Evolutionary conservation across 2,797 vertebrate genomes (phyloP).

Genomic region (Crypturellus tataupa): DNA sequence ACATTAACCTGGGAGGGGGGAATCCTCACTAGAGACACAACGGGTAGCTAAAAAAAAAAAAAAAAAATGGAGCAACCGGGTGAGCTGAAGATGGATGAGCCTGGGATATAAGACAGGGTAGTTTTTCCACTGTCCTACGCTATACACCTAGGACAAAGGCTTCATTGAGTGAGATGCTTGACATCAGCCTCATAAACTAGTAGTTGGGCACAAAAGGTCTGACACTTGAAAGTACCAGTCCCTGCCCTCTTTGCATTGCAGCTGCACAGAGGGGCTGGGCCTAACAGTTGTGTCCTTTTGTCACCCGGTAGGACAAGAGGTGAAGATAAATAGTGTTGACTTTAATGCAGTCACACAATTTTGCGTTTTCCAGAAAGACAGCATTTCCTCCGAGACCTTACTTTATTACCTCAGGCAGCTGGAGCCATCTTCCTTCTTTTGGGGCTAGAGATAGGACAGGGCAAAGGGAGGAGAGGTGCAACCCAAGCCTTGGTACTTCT

Average conservation of each 20-base stretch:
- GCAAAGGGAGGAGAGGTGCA: constrained; percentile 8
- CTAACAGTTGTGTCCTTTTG: constrained; percentile 86
- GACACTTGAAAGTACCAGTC: constrained; percentile 97
- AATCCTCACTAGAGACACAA: constrained; percentile 91
- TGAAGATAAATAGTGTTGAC: constrained; percentile 89
- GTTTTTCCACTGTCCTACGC: constrained; percentile 98
- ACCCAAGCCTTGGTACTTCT: constrained; percentile 31
- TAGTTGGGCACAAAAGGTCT: constrained; percentile 94
- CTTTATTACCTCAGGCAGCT: constrained; percentile 51
- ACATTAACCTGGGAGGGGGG: constrained; percentile 95
- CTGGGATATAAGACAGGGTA: constrained; percentile 94
- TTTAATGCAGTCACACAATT: constrained; percentile 84
- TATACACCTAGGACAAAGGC: constrained; percentile 95
- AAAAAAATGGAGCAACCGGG: constrained; percentile 86
- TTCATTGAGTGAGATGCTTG: constrained; percentile 99
- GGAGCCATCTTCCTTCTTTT: constrained; percentile 58
- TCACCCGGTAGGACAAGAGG: constrained; percentile 82
- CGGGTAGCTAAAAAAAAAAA: constrained; percentile 78
- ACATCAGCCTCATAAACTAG: constrained; percentile 99
- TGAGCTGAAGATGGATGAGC: constrained; percentile 95
- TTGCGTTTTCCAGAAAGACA: constrained; percentile 82
- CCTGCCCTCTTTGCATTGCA: constrained; percentile 88
- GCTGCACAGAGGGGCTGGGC: constrained; percentile 86
- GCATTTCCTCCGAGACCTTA: constrained; percentile 81
- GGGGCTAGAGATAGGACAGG: neutral